These are phyloP conservation scores for Riparia riparia DNA, from an alignment of 2,113 vertebrate genomes.

Conservation along the genomic window DNA sequence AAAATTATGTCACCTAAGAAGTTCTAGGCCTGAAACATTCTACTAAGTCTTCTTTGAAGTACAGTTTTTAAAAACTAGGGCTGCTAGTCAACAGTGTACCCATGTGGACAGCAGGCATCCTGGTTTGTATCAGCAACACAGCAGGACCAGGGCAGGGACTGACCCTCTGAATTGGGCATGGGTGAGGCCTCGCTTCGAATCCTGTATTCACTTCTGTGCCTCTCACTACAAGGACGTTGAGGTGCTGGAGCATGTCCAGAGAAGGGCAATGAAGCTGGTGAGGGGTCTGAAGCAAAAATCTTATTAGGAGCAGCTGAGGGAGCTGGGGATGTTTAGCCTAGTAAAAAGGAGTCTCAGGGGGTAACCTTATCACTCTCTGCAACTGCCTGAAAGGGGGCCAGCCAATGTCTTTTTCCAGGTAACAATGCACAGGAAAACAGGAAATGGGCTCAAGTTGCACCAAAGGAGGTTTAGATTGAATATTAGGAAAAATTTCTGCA, in stretches of 20 bases:
- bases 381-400: fast-evolving
- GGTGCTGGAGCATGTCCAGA: background rate
- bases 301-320: background rate
- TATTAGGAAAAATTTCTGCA: background rate
- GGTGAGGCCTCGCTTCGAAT: background rate
- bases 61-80: background rate
- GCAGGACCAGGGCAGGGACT: no score
- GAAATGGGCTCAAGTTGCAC: background rate
- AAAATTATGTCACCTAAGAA: background rate
- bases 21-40: background rate
- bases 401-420: background rate
- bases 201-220: no score
- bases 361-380: no score
- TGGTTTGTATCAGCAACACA: background rate
- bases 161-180: fast-evolving
- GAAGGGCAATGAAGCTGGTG: background rate
- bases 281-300: background rate
- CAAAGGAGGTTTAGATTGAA: background rate
- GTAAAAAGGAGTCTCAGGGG: background rate
- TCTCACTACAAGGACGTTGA: background rate
- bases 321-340: background rate
- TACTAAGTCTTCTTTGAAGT: background rate
- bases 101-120: background rate
- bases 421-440: background rate
- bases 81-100: fast-evolving